phyloP scores from a whole-genome alignment of 2,113 vertebrate genomes.

The Serinus canaria region DNA sequence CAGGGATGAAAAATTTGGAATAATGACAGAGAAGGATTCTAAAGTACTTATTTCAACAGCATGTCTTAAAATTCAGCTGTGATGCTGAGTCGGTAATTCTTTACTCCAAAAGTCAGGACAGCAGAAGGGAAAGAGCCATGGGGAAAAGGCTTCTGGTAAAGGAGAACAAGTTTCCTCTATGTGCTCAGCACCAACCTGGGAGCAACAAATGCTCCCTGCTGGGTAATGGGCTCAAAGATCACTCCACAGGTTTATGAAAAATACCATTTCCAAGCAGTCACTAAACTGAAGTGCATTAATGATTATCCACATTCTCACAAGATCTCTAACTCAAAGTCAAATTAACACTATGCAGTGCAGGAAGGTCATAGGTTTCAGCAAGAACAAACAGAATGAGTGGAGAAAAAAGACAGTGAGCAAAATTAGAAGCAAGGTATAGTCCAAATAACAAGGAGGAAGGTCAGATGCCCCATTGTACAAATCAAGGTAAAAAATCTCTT shows the following conservation, averaged over 20 bases:
- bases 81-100: not conserved
- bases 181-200: accelerated
- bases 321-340: not conserved
- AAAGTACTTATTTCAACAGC: not conserved
- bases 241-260: not conserved
- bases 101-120: not conserved
- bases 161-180: not conserved
- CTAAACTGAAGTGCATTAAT: not conserved
- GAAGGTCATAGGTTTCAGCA: not conserved
- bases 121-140: accelerated
- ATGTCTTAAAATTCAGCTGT: not conserved
- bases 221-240: not conserved
- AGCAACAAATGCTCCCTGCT: not conserved
- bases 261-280: not conserved
- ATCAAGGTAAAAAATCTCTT: not conserved
- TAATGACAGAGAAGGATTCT: not conserved
- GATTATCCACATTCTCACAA: not conserved
- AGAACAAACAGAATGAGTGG: not conserved
- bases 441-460: not conserved
- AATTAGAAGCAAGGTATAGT: not conserved
- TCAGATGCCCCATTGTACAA: not conserved
- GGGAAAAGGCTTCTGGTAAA: not conserved
- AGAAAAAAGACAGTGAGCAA: not conserved
- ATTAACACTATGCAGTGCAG: not conserved
- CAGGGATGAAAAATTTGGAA: not conserved